phyloP scores from a whole-genome alignment of 1,140 invertebrate genomes.

The Cardiocondyla obscurior region DNA sequence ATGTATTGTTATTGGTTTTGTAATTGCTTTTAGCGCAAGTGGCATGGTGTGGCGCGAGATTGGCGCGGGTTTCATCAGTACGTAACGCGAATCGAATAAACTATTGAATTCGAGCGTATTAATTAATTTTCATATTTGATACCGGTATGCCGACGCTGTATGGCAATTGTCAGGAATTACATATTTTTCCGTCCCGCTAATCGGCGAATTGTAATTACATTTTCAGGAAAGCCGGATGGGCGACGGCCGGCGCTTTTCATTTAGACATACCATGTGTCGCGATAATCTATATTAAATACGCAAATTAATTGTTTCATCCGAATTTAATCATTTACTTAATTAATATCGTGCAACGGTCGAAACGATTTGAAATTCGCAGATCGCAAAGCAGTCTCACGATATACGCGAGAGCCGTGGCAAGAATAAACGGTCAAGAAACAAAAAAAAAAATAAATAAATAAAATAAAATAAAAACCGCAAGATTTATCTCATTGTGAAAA shows the following conservation, averaged over 20 bases:
- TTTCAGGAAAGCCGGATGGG: constrained; percentile 45
- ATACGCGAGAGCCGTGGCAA: not conserved
- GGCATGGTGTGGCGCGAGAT: constrained; percentile 4
- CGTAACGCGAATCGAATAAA: constrained; percentile 49
- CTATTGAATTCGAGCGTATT: constrained; percentile 51
- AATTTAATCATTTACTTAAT: constrained; percentile 58
- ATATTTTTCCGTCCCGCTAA: constrained; percentile 53
- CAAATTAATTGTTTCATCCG: constrained; percentile 58
- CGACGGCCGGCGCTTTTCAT: constrained; percentile 35
- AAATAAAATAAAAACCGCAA: too few relatives aligned
- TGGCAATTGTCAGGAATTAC: constrained; percentile 55
- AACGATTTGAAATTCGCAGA: constrained; percentile 36
- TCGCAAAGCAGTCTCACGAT: not conserved
- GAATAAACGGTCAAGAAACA: not conserved
- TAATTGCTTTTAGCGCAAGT: constrained; percentile 39
- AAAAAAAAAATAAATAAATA: too few relatives aligned
- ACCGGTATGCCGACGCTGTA: not conserved
- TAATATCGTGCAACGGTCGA: constrained; percentile 39
- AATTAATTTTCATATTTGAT: constrained; percentile 58
- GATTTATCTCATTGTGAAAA: not conserved
- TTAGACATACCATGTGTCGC: constrained; percentile 43
- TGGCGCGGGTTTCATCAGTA: constrained; percentile 34
- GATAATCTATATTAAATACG: constrained; percentile 57
- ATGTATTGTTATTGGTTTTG: constrained; percentile 46
- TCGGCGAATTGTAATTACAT: constrained; percentile 55